Evolutionary conservation across 2,113 vertebrate genomes (phyloP), one percentile per base, ranked within the genome.

Genomic region (Podiceps cristatus): DNA sequence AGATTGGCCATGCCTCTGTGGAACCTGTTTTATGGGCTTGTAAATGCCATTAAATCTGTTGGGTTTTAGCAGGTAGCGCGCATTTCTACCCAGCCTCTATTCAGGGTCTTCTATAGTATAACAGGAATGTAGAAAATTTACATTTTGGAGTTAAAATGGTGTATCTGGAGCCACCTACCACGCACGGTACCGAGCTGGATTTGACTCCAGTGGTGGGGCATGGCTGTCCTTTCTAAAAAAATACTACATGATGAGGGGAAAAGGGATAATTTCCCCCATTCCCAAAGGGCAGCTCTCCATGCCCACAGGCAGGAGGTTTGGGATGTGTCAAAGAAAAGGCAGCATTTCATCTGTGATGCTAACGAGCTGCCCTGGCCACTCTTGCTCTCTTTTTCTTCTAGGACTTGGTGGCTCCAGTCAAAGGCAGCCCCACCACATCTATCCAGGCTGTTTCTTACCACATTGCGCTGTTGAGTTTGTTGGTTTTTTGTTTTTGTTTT

Each of bases 11-110:
- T 55, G 89, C 91, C 72, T 91, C 44, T 55, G 33, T 4, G 40
- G 90, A 96, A 96, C 22, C 37, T 64, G 22, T 77, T 96, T 97
- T 91, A 93, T 88, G 88, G 64, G 58, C 64, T 95, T 89, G 69
- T 93, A 88, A 97, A 84, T 76, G 44, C 49, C 78, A 79, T 86
- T 86, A 93, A 90, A 72, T 93, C 42, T 84, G 67, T 44, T 79
- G 42, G n/a, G 25, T 84, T 96, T 96, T 88, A 95, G 84, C 71
- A 93, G 44, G 53, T 52, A 86, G 11, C 1, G 37, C 71, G n/a
- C 11, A 13, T 92, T 95, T 58, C 62, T 77, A 62, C 8, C 74
- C 62, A 80, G 31, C 7, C 35, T 81, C 59, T 52, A 3, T 24
- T 33, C 28, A 56, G 13, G 18, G 11, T 47, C 63, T 87, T 78